These are phyloP conservation scores for Drosophila kambysellisi DNA, from an alignment of 2,888 invertebrate genomes.

Conservation along the genomic window DNA sequence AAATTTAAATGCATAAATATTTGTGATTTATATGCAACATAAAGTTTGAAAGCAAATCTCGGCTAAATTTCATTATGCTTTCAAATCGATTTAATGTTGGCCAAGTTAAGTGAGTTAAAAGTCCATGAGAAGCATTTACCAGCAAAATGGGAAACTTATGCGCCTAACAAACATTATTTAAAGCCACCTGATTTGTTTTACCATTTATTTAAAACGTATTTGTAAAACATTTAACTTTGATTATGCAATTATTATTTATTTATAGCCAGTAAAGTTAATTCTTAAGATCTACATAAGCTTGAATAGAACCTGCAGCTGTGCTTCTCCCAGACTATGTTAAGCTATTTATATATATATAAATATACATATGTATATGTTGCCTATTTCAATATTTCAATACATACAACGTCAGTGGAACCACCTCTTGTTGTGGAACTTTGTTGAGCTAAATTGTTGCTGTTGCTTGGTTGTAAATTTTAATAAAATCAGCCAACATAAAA, in stretches of 20 bases:
- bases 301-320: background rate
- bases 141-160: background rate
- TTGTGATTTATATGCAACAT: background rate
- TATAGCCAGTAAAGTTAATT: background rate
- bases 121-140: background rate
- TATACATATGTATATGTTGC: background rate
- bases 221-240: background rate
- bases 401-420: background rate
- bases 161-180: background rate
- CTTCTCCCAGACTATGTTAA: background rate
- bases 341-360: background rate
- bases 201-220: background rate
- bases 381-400: background rate
- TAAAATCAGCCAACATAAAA: constrained; percentile 63
- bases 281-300: background rate
- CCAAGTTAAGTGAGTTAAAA: background rate
- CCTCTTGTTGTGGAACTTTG: constrained; percentile 16
- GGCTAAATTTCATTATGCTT: background rate
- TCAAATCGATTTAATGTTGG: background rate
- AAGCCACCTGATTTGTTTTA: background rate
- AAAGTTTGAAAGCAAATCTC: background rate
- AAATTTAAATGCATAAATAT: background rate
- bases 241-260: background rate
- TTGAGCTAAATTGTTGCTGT: constrained; percentile 44
- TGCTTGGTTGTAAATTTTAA: constrained; percentile 58